Percentiles rank a stretch among this genome's conserved stretches.
Conservation (phyloP, 1,140 invertebrate genomes). For the Drosophila miranda region DNA sequence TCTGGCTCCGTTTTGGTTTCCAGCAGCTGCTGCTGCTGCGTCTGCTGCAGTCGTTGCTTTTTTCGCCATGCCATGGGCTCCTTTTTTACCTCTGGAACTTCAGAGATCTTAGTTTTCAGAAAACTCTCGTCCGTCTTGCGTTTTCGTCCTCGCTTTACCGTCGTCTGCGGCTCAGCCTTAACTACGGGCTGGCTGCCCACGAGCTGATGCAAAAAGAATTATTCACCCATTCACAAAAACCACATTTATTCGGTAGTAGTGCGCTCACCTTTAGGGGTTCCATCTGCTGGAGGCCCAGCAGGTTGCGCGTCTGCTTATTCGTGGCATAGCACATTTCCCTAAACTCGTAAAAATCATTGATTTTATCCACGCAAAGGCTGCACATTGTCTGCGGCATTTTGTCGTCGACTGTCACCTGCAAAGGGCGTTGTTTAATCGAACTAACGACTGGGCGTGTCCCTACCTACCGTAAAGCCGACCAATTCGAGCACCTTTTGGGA, state of each 20-base stretch:
- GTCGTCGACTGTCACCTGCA: slow-evolving; percentile 83
- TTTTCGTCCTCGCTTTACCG: slow-evolving; percentile 47
- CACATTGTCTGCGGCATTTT: slow-evolving; percentile 85
- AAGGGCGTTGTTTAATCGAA: slow-evolving; percentile 16
- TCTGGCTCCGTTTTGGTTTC: slow-evolving; percentile 34
- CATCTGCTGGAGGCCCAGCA: slow-evolving; percentile 81
- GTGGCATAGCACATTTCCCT: slow-evolving; percentile 84
- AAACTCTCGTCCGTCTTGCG: slow-evolving; percentile 46
- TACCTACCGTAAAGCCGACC: slow-evolving; percentile 66
- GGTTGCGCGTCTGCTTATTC: slow-evolving; percentile 83
- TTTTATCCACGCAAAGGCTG: slow-evolving; percentile 84
- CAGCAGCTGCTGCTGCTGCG: neutral
- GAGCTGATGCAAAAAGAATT: slow-evolving; percentile 17
- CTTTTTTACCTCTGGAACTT: slow-evolving; percentile 38
- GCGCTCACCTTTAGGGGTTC: slow-evolving; percentile 53
- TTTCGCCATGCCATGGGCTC: slow-evolving; percentile 53
- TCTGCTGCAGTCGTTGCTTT: slow-evolving; percentile 50
- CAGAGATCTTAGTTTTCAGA: neutral
- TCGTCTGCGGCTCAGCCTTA: slow-evolving; percentile 40
- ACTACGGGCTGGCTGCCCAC: slow-evolving; percentile 40
- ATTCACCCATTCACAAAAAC: neutral
- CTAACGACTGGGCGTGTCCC: neutral
- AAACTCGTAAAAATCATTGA: slow-evolving; percentile 85
- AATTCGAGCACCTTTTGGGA: slow-evolving; percentile 68
- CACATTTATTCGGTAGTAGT: neutral